phyloP scores from a whole-genome alignment of 2,888 invertebrate genomes.

The Lithophane semibrunnea region DNA sequence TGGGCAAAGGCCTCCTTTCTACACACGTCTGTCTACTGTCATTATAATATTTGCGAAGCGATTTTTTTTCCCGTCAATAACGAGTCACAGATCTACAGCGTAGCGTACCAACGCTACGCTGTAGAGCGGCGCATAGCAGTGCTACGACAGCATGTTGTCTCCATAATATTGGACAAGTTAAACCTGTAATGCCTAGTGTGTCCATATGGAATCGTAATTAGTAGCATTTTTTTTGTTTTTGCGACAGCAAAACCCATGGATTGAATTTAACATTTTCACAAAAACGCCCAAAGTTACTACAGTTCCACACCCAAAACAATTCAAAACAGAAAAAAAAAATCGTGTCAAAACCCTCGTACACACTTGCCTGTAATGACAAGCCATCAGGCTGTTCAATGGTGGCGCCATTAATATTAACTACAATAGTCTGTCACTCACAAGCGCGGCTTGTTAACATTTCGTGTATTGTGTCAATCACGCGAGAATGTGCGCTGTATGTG shows the following conservation, averaged over 20 bases:
- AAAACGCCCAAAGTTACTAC: neutral
- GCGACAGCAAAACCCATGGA: no score
- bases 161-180: neutral
- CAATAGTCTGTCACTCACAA: slow-evolving; percentile 60
- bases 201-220: no score
- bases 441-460: slow-evolving; percentile 56
- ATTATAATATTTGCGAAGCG: no score
- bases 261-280: neutral
- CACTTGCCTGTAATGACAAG: slow-evolving; percentile 55
- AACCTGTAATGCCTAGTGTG: no score
- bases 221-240: no score
- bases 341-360: slow-evolving; percentile 40
- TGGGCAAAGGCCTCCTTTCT: no score
- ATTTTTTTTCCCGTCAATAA: no score
- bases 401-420: slow-evolving; percentile 57
- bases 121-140: neutral
- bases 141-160: neutral
- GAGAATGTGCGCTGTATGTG: slow-evolving; percentile 34
- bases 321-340: slow-evolving; percentile 14
- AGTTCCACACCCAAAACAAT: neutral
- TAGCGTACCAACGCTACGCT: no score
- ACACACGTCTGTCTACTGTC: no score
- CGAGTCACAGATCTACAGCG: no score
- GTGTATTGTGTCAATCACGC: slow-evolving; percentile 55
- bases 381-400: slow-evolving; percentile 55